Conservation (phyloP, 2,113 vertebrate species). For the Nipponia nippon region DNA sequence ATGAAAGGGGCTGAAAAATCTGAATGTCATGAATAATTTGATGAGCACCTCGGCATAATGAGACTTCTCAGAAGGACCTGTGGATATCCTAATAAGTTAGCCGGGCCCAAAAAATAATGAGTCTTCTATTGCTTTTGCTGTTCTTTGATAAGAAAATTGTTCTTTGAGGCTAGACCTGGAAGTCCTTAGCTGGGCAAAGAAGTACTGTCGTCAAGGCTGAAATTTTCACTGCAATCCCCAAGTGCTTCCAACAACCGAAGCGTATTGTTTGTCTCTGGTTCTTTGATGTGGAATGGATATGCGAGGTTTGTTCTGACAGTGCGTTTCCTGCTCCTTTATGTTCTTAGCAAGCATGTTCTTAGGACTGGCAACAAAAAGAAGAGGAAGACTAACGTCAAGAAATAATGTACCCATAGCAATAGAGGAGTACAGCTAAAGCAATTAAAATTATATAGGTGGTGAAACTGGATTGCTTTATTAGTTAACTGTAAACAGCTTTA, state of each 20-base stretch:
- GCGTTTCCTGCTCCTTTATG: not conserved
- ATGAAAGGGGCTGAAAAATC: not conserved
- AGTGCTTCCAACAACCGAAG: not conserved
- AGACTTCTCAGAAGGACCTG: not conserved
- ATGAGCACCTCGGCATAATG: not conserved
- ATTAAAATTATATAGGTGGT: not conserved
- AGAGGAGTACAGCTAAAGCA: not conserved
- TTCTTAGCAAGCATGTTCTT: not conserved
- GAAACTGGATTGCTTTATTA: not conserved
- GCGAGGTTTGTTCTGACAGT: not conserved
- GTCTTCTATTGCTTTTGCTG: not conserved
- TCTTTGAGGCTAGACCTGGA: not conserved
- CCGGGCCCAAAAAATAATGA: fast-evolving
- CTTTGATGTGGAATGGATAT: not conserved
- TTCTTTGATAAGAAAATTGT: not conserved
- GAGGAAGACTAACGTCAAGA: not conserved
- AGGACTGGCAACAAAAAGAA: not conserved
- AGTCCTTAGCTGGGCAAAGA: not conserved
- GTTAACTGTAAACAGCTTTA: not conserved
- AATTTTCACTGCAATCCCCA: not conserved
- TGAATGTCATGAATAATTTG: not conserved
- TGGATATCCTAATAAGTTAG: not conserved
- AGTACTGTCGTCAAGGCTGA: not conserved
- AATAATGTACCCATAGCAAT: not conserved
- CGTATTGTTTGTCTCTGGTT: not conserved